A percentile compares a stretch with the other conserved stretches of the same genome.
phyloP scores from a whole-genome alignment of 2,888 invertebrate species.

The Nezara viridula region DNA sequence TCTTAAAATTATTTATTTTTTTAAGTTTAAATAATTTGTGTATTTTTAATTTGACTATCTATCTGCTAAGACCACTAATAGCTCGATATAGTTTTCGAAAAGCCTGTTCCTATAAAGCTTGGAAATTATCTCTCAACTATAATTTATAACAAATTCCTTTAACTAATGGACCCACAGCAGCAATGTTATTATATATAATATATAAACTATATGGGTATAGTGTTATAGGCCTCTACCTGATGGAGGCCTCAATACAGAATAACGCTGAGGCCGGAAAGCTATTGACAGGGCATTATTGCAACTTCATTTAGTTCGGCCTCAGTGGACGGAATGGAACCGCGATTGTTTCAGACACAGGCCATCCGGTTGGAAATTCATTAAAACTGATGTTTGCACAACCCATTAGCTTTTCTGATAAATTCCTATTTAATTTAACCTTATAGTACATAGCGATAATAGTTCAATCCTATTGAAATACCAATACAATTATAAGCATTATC shows the following conservation, averaged over 20 bases:
- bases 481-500: not conserved
- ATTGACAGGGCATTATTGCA: constrained; percentile 39
- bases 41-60: not conserved
- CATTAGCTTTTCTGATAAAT: constrained; percentile 13
- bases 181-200: not conserved
- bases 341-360: constrained; percentile 36
- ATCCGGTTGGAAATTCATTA: constrained; percentile 43
- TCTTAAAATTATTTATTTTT: not conserved
- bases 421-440: not conserved
- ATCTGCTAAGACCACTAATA: not conserved
- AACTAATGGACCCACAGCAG: not conserved
- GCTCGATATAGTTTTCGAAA: not conserved
- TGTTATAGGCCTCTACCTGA: not conserved
- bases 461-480: not conserved
- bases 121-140: not conserved
- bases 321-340: not conserved
- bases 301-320: constrained; percentile 9
- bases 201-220: not conserved
- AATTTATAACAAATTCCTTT: not conserved
- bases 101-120: not conserved
- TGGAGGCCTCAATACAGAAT: not conserved
- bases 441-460: not conserved
- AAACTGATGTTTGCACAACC: not conserved
- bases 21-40: not conserved
- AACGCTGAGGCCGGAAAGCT: not conserved